phyloP scores from a whole-genome alignment of 2,888 invertebrate species.

The Agrochola macilenta region DNA sequence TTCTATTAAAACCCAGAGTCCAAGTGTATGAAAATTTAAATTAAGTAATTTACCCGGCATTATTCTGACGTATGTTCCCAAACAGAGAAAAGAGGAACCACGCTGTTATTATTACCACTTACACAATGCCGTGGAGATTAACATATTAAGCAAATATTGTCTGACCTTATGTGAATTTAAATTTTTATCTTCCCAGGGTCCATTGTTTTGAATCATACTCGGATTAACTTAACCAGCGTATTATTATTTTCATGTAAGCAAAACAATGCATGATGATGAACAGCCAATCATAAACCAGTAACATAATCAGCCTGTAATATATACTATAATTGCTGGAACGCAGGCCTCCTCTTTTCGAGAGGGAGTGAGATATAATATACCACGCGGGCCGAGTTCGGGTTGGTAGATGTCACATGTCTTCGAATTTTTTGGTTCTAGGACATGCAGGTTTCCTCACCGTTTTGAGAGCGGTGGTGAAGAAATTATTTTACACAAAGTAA shows the following conservation, averaged over 20 bases:
- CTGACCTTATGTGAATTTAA: constrained; percentile 21
- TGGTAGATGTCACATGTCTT: not conserved
- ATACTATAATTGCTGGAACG: not conserved
- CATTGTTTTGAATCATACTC: constrained; percentile 24
- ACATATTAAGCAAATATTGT: constrained; percentile 30
- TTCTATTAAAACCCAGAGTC: not conserved
- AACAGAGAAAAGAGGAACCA: constrained; percentile 12
- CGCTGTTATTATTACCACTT: constrained; percentile 8
- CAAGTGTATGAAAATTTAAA: not conserved
- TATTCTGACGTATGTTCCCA: not conserved
- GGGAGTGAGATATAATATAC: not conserved
- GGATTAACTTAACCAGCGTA: constrained; percentile 8
- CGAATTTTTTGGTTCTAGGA: not conserved
- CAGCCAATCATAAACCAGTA: not conserved
- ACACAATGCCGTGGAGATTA: constrained; percentile 31
- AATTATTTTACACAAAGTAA: too few species aligned
- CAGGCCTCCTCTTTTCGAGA: not conserved
- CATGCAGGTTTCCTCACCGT: not conserved
- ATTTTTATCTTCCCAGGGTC: constrained; percentile 10
- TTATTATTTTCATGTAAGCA: constrained; percentile 9
- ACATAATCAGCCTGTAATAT: too few species aligned
- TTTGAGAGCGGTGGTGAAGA: not conserved
- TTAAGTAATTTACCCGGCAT: not conserved
- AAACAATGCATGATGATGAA: constrained; percentile 10
- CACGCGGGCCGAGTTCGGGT: not conserved